Base-by-base conservation (phyloP, 2,888 invertebrate genomes). In the Oegoconia quadripuncta region DNA sequence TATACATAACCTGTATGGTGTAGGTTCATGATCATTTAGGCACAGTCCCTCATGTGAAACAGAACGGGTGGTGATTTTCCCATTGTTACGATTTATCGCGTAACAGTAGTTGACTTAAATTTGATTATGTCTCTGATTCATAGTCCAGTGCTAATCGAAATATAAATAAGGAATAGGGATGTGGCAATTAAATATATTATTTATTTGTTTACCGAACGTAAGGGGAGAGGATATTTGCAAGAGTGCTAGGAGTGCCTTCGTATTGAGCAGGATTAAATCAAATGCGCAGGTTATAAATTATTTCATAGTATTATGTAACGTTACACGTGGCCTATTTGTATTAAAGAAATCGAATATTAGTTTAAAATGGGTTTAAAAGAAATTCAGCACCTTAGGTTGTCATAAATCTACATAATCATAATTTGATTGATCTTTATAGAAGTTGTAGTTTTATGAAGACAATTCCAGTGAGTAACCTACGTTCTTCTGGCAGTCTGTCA, bases 191-290 rank as follows among this genome's bases (percentile, higher is more conserved):
- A 58, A 46, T 47, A 33, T 47, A 46, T n/a, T n/a, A 53, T 41
- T 60, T 54, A 63, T 57, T 56, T 48, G 41, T 48, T 52, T 46
- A 49, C 37, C 40, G 42, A 55, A 53, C 46, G 44, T 42, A 34
- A 37, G 28, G 54, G 53, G 58, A 52, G 37, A 52, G 53, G 60
- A 59, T 43, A 45, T 47, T 46, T 51, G 54, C 46, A 43, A 32
- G 55, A 55, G 66, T 69, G 66, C 64, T 61, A 56, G 49, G 57
- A 74, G 81, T 80, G 78, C 78, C 80, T 78, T 78, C 50, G 55
- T 58, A 45, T 56, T 50, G 61, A 57, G 58, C 52, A 50, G 48
- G 55, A 63, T 54, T 54, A 53, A 64, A 65, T 63, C 55, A 51
- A 62, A 56, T 47, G 46, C 41, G 44, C 52, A 52, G 58, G 42